Base-by-base conservation (phyloP, 2,888 invertebrate species). In the Pelosia muscerda region DNA sequence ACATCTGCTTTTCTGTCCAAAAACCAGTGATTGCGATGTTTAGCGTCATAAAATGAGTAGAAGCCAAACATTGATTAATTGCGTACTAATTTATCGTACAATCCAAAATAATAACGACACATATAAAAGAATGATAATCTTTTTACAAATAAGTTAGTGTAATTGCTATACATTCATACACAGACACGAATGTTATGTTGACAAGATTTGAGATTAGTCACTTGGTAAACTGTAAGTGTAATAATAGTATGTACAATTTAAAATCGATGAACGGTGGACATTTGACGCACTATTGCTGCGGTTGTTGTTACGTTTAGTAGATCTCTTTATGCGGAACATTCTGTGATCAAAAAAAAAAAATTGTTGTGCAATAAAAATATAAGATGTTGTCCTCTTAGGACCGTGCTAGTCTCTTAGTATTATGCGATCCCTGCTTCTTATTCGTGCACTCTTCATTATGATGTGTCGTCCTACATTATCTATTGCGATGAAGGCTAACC, bases 291-390 rank as follows among this genome's bases (percentile, higher is more conserved):
- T 65, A 67, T 78, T 76, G 80, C 75, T 75, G 81, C 72, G 79
- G 68, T 77, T 78, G 74, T 77, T 76, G 77, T 81, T 73, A 79
- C 73, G 81, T 81, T 79, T 79, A 77, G 64, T 86, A 90, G 90
- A 92, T 91, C 89, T 92, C 90, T 87, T 84, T 86, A 84, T 85
- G 86, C 84, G 86, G 84, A 88, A 86, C 77, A 78, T 85, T 85
- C 92, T 93, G 93, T 93, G 93, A 93, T 93, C 84, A 85, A 72
- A 73, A 78, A 89, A 91, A 90, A 84, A 10, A 54, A 23, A 55
- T 84, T 79, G 77, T 84, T 88, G 93, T 93, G 92, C 92, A 92
- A 93, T 93, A 92, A 86, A 85, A 76, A 77, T 69, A 71, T 76
- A 79, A 77, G 70, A 79, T 74, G 80, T 77, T 69, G 86, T 81